phyloP scores from a whole-genome alignment of 2,113 vertebrate species.

The Jacana jacana region DNA sequence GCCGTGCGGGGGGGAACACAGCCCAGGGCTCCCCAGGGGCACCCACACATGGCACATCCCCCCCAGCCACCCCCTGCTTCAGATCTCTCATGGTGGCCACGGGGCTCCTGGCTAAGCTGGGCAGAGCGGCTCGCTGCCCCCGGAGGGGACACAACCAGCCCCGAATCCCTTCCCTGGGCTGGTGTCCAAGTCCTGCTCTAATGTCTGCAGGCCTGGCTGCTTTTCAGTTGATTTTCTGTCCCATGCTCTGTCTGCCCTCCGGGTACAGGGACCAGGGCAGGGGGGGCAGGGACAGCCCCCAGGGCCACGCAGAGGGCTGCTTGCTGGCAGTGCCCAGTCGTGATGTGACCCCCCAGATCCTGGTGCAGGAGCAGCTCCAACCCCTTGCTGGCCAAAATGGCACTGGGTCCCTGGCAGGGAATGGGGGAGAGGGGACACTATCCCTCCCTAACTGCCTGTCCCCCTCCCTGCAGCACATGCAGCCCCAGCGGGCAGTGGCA shows the following conservation, averaged over 20 bases:
- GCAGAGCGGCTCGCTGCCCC: accelerated
- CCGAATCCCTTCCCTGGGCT: background rate
- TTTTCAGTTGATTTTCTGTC: background rate
- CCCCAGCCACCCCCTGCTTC: accelerated
- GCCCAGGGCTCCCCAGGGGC: background rate
- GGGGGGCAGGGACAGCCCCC: background rate
- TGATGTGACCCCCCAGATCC: background rate
- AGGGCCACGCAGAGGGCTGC: background rate
- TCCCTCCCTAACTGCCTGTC: background rate
- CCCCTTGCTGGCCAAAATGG: accelerated
- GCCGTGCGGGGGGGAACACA: background rate
- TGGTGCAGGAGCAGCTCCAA: accelerated
- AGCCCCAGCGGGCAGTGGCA: constrained; percentile 80
- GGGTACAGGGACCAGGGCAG: background rate
- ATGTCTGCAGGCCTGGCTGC: background rate
- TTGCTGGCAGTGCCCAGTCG: background rate
- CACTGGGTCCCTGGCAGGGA: accelerated
- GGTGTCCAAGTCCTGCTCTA: background rate
- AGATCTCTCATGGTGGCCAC: background rate
- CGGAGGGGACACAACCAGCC: background rate
- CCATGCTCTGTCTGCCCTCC: background rate
- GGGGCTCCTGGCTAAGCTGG: background rate
- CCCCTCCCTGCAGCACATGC: constrained; percentile 82
- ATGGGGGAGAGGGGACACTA: background rate
- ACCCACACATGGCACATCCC: accelerated